Conservation (phyloP, 2,888 invertebrate genomes). For the Camponotus fellah region DNA sequence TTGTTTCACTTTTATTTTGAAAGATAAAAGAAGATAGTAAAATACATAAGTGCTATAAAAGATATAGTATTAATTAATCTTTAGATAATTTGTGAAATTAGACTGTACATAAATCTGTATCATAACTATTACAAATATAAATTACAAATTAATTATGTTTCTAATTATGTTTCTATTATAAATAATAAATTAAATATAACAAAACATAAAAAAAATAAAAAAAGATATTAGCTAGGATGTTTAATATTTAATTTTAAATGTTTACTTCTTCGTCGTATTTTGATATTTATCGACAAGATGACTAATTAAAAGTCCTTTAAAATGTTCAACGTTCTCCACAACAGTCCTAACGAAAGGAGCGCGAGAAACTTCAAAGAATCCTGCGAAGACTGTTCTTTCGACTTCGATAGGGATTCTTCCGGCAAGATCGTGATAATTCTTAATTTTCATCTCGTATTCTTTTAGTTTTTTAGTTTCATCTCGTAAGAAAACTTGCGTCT, state of each 20-base stretch:
- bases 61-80: constrained; percentile 9
- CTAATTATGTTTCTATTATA: background rate
- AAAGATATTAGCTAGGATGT: background rate
- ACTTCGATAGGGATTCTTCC: constrained; percentile 88
- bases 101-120: too few relatives aligned
- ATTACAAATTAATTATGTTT: too few relatives aligned
- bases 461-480: constrained; percentile 89
- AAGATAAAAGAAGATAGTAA: background rate
- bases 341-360: constrained; percentile 91
- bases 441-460: constrained; percentile 88
- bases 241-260: constrained; percentile 4
- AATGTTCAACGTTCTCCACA: constrained; percentile 89
- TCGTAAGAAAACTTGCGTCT: constrained; percentile 90
- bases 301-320: constrained; percentile 90
- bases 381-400: constrained; percentile 91
- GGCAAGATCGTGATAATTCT: constrained; percentile 88
- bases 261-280: constrained; percentile 90
- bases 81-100: background rate
- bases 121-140: too few relatives aligned
- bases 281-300: constrained; percentile 94
- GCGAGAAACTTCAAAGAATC: constrained; percentile 95
- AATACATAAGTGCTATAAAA: background rate
- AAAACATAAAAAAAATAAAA: background rate
- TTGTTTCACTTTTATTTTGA: background rate
- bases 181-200: background rate